phyloP scores from a whole-genome alignment of 2,113 vertebrate species.

The Aphelocoma coerulescens region DNA sequence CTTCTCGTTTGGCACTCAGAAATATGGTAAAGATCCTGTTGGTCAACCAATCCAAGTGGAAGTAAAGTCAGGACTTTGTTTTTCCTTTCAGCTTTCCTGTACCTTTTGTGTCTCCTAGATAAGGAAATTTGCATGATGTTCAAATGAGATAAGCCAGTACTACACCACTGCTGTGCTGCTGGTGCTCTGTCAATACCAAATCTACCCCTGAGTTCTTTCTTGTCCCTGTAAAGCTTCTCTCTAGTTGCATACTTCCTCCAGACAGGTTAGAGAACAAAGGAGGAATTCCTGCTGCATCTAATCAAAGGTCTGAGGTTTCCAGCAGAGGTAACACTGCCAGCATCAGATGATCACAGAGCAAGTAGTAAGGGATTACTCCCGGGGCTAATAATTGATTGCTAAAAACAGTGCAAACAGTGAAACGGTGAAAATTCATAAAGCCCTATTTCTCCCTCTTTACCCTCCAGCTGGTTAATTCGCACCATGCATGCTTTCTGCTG shows the following conservation, averaged over 20 bases:
- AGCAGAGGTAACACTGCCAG: constrained; percentile 18
- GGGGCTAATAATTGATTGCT: constrained; percentile 10
- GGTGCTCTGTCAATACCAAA: not conserved
- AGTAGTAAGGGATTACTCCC: not conserved
- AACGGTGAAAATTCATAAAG: not conserved
- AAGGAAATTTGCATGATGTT: not conserved
- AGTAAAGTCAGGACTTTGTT: not conserved
- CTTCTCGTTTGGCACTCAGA: not conserved
- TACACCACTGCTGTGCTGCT: not conserved
- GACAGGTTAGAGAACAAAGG: constrained; percentile 26
- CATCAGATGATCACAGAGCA: constrained; percentile 32
- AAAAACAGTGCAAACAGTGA: no score
- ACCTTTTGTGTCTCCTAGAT: not conserved
- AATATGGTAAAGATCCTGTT: not conserved
- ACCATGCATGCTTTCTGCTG: not conserved
- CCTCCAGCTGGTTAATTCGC: not conserved
- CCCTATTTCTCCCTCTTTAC: not conserved
- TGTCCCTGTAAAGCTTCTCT: not conserved
- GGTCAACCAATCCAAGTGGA: not conserved
- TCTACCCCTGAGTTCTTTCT: not conserved
- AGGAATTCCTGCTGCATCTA: constrained; percentile 18
- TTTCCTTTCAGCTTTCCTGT: not conserved
- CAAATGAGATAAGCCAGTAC: not conserved
- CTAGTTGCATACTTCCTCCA: not conserved
- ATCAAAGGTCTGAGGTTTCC: constrained; percentile 57